A percentile compares a stretch with the other conserved stretches of the same genome.
phyloP scores from a whole-genome alignment of 2,888 invertebrate genomes.

The Eremobia ochroleuca region DNA sequence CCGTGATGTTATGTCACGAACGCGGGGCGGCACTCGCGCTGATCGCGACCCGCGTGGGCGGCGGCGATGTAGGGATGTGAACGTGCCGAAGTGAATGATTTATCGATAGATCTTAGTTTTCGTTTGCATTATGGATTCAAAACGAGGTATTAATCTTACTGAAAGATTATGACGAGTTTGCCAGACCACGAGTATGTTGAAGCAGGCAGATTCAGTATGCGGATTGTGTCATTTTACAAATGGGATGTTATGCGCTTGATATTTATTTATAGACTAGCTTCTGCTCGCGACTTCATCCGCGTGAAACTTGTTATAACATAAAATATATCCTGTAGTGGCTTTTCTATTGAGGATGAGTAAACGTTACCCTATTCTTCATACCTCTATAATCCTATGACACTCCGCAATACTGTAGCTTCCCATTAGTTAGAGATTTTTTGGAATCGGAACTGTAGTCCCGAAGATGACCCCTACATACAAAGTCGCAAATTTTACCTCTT shows the following conservation, averaged over 20 bases:
- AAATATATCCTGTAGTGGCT: no score
- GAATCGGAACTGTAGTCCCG: neutral
- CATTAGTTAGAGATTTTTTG: neutral
- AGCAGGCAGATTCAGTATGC: neutral
- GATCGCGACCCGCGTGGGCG: constrained; percentile 89
- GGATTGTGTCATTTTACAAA: neutral
- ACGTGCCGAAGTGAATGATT: constrained; percentile 25
- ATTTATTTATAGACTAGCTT: neutral
- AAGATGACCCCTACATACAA: neutral
- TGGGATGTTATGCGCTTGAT: neutral
- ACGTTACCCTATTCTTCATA: no score
- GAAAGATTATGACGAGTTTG: neutral
- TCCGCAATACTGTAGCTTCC: neutral
- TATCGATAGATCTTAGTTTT: constrained; percentile 49
- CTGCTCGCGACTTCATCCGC: neutral
- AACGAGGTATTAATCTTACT: neutral
- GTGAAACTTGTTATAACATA: neutral
- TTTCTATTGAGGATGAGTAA: no score
- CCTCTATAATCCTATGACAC: no score
- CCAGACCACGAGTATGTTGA: neutral
- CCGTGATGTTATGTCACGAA: constrained; percentile 87
- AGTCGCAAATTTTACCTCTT: neutral
- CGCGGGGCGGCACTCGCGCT: constrained; percentile 84
- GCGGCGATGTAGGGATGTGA: constrained; percentile 76
- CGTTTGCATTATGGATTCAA: neutral